Evolutionary conservation across 2,113 vertebrate genomes (phyloP).

Genomic region (Melanotaenia duboulayi): DNA sequence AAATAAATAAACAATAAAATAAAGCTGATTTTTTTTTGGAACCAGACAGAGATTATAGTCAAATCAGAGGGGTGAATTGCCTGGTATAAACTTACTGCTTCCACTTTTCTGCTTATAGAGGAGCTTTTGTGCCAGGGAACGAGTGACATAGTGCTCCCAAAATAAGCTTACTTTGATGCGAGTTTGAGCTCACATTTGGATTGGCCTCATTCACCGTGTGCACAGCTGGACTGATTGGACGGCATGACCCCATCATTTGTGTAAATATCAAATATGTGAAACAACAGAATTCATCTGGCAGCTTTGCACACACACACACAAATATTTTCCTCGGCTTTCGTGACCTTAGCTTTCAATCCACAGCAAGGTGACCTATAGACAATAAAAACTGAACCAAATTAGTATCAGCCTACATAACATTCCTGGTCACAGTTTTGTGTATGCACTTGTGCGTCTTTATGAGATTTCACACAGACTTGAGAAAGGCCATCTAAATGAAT

Average conservation of each 20-base stretch:
- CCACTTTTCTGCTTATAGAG: constrained; percentile 47
- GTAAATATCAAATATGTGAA: constrained; percentile 65
- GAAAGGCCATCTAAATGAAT: constrained; percentile 55
- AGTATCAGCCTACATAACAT: constrained; percentile 21
- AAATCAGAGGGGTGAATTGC: constrained; percentile 14
- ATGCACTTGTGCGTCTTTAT: constrained; percentile 25
- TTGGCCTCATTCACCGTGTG: constrained; percentile 73
- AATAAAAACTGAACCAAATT: constrained; percentile 22
- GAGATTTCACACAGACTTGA: constrained; percentile 52
- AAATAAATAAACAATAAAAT: background rate
- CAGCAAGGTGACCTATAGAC: constrained; percentile 37
- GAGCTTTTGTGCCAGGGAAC: constrained; percentile 65
- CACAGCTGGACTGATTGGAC: constrained; percentile 75
- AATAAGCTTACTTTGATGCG: constrained; percentile 65
- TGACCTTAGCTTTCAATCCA: constrained; percentile 43
- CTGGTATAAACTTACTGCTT: constrained; percentile 32
- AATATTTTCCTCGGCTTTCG: constrained; percentile 28
- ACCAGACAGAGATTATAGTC: constrained; percentile 29
- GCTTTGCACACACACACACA: constrained; percentile 30
- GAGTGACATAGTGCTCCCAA: constrained; percentile 66
- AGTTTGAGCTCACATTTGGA: constrained; percentile 64
- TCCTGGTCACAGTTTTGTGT: constrained; percentile 8
- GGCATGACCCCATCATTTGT: constrained; percentile 61
- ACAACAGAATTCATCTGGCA: constrained; percentile 45
- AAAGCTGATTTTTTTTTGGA: no score